phyloP scores from a whole-genome alignment of 2,888 invertebrate genomes.

The Leptothorax acervorum region DNA sequence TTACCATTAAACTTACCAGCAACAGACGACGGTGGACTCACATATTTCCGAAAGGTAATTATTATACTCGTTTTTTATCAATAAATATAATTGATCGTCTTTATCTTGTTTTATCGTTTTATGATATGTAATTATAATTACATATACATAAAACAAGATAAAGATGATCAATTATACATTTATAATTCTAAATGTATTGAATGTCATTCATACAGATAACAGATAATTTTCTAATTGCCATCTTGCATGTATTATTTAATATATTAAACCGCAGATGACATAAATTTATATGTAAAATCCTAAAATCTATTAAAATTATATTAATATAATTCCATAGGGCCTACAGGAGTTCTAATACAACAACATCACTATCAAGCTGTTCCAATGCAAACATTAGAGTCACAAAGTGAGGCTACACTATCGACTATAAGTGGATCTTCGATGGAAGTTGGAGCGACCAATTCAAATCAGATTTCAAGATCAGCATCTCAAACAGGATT shows the following conservation, averaged over 20 bases:
- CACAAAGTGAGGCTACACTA: slow-evolving; percentile 77
- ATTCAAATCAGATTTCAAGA: slow-evolving; percentile 77
- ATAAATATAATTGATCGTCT: not conserved
- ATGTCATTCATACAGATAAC: not conserved
- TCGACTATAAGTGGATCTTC: slow-evolving; percentile 83
- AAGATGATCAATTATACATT: no score
- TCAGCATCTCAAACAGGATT: slow-evolving; percentile 86
- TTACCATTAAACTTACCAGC: slow-evolving; percentile 97
- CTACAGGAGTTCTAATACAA: slow-evolving; percentile 95
- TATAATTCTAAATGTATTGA: not conserved
- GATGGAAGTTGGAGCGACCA: slow-evolving; percentile 72
- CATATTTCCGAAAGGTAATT: slow-evolving; percentile 96
- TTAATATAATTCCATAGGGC: slow-evolving; percentile 87
- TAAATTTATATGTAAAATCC: not conserved
- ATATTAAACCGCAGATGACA: not conserved
- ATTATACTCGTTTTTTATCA: slow-evolving; percentile 15
- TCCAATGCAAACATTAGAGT: slow-evolving; percentile 87
- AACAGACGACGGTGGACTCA: slow-evolving; percentile 99
- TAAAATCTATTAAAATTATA: not conserved
- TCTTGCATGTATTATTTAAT: not conserved
- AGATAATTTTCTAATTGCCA: not conserved
- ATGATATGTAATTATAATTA: not conserved
- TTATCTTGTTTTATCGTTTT: not conserved
- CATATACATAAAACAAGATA: no score
- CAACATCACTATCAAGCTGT: slow-evolving; percentile 97